Base-by-base conservation (phyloP, 2,888 invertebrate species). In the Chelonus formosanus region DNA sequence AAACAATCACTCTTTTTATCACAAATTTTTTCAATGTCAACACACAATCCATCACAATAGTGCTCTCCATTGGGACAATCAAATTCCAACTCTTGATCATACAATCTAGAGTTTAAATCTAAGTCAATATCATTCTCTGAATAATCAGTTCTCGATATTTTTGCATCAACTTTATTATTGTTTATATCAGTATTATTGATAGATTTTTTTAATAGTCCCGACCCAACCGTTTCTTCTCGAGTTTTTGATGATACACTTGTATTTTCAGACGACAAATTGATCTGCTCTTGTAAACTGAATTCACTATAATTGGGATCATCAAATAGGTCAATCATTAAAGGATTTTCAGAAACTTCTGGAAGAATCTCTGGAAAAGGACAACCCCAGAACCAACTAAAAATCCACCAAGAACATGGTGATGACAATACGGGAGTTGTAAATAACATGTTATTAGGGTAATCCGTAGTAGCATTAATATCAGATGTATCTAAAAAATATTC, bases 1-100 rank as follows among this genome's bases (percentile, higher is more conserved):
- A 73, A 70, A 76, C 88, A 88, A 75, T 88, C 84, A 47, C 47
- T 54, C 48, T 74, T 60, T 57, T 78, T 78, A 75, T 88, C 83
- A 75, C 87, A 87, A 60, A 80, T 79, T 59, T 74, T 73, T 59
- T 74, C 68, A 64, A 77, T 73, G 58, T 82, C 75, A 57, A 86
- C 55, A 58, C 76, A 77, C 31, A 65, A 65, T 1, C 67, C 67
- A 54, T 74, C 76, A 60, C 79, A 79, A 5, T 67, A 48, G 10
- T 74, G 67, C 53, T 75, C 70, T n/a, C 71, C 67, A 1, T 63
- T 62, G 47, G 56, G 36, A 62, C 73, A 73, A 34, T 63, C 69
- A n/a, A 56, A 52, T 20, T 20, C 55, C 10, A 48, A 48, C 31
- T 3, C 48, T 48, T 10, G 48, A 5, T 20, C n/a, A 20, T 5